Percentiles rank a stretch among this genome's conserved stretches.
phyloP scores from a whole-genome alignment of 1,140 invertebrate genomes.

The Trachymyrmex septentrionalis region DNA sequence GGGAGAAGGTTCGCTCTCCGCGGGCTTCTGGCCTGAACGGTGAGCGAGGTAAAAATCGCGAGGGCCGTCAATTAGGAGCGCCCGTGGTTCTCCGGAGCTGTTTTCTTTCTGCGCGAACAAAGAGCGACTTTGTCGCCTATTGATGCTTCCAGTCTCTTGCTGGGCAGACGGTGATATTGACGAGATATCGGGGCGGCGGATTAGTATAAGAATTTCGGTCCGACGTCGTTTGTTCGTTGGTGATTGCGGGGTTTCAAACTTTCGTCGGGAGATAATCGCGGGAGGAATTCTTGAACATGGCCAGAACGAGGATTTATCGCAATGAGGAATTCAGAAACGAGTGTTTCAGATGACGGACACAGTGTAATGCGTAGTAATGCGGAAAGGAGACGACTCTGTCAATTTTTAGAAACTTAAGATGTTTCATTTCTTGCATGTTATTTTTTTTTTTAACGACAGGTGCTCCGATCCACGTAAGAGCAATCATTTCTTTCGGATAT shows the following conservation, averaged over 20 bases:
- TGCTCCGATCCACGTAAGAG: background rate
- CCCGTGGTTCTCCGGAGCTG: constrained; percentile 66
- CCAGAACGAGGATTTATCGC: background rate
- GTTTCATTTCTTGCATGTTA: background rate
- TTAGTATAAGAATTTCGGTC: constrained; percentile 61
- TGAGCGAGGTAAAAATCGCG: constrained; percentile 78
- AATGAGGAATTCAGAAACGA: background rate
- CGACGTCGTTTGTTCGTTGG: constrained; percentile 30
- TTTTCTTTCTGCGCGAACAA: constrained; percentile 74
- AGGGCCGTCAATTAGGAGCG: constrained; percentile 82
- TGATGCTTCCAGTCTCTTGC: constrained; percentile 9
- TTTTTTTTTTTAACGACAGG: background rate
- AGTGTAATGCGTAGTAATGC: background rate
- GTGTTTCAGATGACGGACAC: background rate
- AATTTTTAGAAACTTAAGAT: background rate
- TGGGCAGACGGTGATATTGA: constrained; percentile 61
- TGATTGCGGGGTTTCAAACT: constrained; percentile 38
- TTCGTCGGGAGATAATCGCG: background rate
- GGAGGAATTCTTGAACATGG: background rate
- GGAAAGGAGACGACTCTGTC: background rate
- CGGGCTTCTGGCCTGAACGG: constrained; percentile 73
- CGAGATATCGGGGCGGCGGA: constrained; percentile 54
- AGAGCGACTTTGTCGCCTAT: constrained; percentile 66
- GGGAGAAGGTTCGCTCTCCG: constrained; percentile 55
- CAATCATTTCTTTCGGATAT: background rate